phyloP scores from a whole-genome alignment of 2,797 vertebrate genomes.

The Mormyrus hasselquistii region DNA sequence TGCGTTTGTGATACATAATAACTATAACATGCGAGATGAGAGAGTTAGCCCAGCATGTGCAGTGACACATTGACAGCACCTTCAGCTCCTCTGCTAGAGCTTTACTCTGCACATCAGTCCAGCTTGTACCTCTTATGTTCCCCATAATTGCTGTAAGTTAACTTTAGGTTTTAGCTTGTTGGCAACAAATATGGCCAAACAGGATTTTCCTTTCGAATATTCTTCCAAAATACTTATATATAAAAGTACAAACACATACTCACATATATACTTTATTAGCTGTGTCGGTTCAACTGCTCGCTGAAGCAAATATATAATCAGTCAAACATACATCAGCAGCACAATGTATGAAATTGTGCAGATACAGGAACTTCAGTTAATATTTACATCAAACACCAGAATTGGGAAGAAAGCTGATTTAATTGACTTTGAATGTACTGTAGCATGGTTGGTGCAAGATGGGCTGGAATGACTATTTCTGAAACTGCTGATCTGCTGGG shows the following conservation, averaged over 20 bases:
- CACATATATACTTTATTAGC: not conserved
- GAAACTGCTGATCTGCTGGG: not conserved
- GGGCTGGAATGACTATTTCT: not conserved
- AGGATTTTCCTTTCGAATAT: not conserved
- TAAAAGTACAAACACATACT: not conserved
- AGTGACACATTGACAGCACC: not conserved
- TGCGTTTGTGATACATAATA: not conserved
- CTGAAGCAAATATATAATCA: not conserved
- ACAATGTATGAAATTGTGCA: not conserved
- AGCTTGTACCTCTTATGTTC: not conserved
- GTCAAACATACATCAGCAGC: not conserved
- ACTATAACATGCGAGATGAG: not conserved
- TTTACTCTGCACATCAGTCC: not conserved
- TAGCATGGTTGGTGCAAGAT: not conserved
- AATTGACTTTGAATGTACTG: not conserved
- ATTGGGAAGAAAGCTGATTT: not conserved
- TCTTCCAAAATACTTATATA: not conserved
- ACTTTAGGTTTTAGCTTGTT: not conserved
- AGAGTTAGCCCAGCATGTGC: not conserved
- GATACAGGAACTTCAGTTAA: not conserved
- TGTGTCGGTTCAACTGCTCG: not conserved
- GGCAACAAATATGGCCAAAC: not conserved
- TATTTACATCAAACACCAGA: not conserved
- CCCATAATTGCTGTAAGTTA: not conserved
- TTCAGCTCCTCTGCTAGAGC: not conserved